Percentiles rank a stretch among this genome's conserved stretches.
Evolutionary conservation across 2,888 invertebrate genomes (phyloP).

Genomic region (Acleris literana): DNA sequence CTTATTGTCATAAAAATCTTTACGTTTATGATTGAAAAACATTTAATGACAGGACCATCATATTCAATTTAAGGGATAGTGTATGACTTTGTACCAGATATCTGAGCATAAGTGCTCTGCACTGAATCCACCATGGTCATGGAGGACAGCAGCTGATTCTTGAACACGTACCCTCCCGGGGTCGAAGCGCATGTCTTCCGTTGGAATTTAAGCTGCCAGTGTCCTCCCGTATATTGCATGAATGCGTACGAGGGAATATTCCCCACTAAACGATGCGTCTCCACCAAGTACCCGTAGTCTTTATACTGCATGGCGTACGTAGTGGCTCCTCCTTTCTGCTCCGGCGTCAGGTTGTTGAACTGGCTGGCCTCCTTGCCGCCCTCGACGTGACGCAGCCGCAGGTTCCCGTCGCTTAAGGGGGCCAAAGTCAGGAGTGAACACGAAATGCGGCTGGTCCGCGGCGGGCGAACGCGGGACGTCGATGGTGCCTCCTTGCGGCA

Average conservation of each 20-base stretch:
- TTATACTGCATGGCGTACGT: slow-evolving; percentile 17
- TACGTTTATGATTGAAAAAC: too few species aligned
- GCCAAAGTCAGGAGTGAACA: slow-evolving; percentile 20
- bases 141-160: not conserved
- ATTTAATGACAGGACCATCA: not conserved
- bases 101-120: not conserved
- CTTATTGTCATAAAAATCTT: too few species aligned
- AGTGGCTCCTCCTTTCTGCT: slow-evolving; percentile 8
- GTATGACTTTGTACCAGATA: slow-evolving; percentile 4
- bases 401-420: not conserved
- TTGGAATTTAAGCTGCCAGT: slow-evolving; percentile 6
- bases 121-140: not conserved
- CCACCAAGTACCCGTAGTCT: slow-evolving; percentile 12
- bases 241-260: slow-evolving; percentile 13
- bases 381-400: slow-evolving; percentile 12
- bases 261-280: not conserved
- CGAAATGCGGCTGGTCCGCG: slow-evolving; percentile 1
- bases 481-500: slow-evolving; percentile 12
- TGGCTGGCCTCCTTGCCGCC: slow-evolving; percentile 4
- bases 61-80: not conserved
- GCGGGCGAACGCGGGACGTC: slow-evolving; percentile 4
- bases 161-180: slow-evolving; percentile 1
- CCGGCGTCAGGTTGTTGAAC: slow-evolving; percentile 7
- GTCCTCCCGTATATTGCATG: slow-evolving; percentile 8
- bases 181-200: slow-evolving; percentile 4